Evolutionary conservation across 2,888 invertebrate species (phyloP).

Genomic region (Biston stratarius): DNA sequence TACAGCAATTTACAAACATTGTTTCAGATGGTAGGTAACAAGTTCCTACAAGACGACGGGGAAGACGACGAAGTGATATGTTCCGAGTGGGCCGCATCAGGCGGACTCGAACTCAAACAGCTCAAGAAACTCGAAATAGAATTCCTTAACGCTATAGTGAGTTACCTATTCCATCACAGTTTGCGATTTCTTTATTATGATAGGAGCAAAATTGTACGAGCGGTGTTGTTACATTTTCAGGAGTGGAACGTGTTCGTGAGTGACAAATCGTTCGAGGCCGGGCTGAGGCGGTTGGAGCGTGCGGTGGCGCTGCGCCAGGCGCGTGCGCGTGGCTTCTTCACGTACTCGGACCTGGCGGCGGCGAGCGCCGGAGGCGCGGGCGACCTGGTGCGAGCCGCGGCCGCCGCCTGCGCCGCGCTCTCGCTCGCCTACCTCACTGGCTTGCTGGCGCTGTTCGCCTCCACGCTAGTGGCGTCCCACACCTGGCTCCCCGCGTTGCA

Average conservation of each 20-base stretch:
- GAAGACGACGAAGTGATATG: conserved; percentile 96
- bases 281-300: conserved; percentile 89
- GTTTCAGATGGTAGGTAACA: conserved; percentile 96
- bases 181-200: not conserved
- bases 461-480: conserved; percentile 56
- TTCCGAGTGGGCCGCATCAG: conserved; percentile 97
- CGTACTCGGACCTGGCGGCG: conserved; percentile 91
- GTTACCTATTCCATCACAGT: conserved; percentile 56
- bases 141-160: conserved; percentile 96
- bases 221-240: conserved; percentile 72
- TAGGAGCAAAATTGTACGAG: not conserved
- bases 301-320: conserved; percentile 91
- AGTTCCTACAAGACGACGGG: conserved; percentile 97
- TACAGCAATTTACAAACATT: not conserved
- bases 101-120: conserved; percentile 90
- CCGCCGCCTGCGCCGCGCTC: conserved; percentile 49
- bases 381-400: conserved; percentile 54
- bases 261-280: conserved; percentile 91
- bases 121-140: conserved; percentile 94
- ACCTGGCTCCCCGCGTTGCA: conserved; percentile 47
- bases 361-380: conserved; percentile 80
- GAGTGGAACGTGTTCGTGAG: conserved; percentile 95
- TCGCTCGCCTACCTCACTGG: conserved; percentile 50
- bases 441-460: conserved; percentile 57
- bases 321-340: conserved; percentile 91